Evolutionary conservation across 1,140 invertebrate genomes (phyloP), one percentile per base, ranked within the genome.

Genomic region (Temnothorax nylanderi): DNA sequence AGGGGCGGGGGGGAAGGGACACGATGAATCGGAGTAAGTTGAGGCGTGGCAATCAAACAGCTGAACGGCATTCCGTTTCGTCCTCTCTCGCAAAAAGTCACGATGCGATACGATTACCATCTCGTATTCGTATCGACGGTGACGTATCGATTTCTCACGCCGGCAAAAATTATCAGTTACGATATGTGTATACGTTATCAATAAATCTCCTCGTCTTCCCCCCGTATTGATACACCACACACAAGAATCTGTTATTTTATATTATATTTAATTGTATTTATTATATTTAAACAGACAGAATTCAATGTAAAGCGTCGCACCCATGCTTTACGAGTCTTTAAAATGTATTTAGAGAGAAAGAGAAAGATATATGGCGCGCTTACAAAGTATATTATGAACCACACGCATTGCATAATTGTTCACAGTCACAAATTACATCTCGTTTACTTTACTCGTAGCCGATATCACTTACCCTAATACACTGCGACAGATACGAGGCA

Each of bases 341-440:
- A 26, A 87, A 62, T 93, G 93, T 91, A 92, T 88, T 93, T 90
- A 69, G 1, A 69, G 1, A 47, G 10, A 69, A 8, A 47, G 5
- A 26, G 37, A 13, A 78, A 90, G 56, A 65, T 26, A 85, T 88
- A 91, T 44, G 41, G 41, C 65, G 65, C n/a, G 91, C 54, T 93
- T 94, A 93, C 89, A 94, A 94, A 93, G 94, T 94, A 94, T 91
- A 92, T 93, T 90, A 93, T 87, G 91, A 92, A 92, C 26, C 26
- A 26, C 90, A 69, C n/a, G n/a, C n/a, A 87, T 93, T 91, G 91
- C 91, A 32, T 62, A 44, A 93, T 89, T 91, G 92, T 94, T 93
- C 91, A 94, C 92, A 95, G 90, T 92, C 92, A 51, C 32, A 90
- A 93, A 90, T 92, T 91, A 91, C 76, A 93, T 72, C 65, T 88